Conservation (phyloP, 2,888 invertebrate genomes). For the Uropetala carovei region DNA sequence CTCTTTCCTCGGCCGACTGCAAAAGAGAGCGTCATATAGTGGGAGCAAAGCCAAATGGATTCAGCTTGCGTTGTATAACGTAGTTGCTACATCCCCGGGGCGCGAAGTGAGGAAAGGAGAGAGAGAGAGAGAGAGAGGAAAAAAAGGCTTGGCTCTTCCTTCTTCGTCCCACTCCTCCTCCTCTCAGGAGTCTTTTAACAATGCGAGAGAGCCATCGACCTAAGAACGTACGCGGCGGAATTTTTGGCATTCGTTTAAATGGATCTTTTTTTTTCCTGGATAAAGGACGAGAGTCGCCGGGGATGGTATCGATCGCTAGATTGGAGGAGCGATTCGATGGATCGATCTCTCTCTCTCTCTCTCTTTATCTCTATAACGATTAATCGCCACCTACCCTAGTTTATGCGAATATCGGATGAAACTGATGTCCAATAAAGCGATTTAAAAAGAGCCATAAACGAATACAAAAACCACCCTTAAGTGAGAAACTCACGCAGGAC, state of each 20-base stretch:
- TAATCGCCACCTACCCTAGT: no score
- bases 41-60: constrained; percentile 23
- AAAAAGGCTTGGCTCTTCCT: no score
- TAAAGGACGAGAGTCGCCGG: neutral
- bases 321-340: neutral
- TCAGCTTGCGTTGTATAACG: neutral
- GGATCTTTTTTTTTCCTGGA: constrained; percentile 3
- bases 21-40: neutral
- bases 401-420: no score
- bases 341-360: neutral
- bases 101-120: neutral
- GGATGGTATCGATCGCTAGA: neutral
- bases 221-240: neutral
- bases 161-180: neutral
- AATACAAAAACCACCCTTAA: no score
- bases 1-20: neutral
- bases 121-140: no score
- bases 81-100: neutral
- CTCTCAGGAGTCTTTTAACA: neutral
- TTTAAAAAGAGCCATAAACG: no score
- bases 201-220: neutral
- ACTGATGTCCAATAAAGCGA: no score
- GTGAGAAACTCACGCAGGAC: no score
- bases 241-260: constrained; percentile 30
- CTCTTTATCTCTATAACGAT: no score